Base-by-base conservation (phyloP, 2,113 vertebrate genomes). In the Gallinago paraguaiae region DNA sequence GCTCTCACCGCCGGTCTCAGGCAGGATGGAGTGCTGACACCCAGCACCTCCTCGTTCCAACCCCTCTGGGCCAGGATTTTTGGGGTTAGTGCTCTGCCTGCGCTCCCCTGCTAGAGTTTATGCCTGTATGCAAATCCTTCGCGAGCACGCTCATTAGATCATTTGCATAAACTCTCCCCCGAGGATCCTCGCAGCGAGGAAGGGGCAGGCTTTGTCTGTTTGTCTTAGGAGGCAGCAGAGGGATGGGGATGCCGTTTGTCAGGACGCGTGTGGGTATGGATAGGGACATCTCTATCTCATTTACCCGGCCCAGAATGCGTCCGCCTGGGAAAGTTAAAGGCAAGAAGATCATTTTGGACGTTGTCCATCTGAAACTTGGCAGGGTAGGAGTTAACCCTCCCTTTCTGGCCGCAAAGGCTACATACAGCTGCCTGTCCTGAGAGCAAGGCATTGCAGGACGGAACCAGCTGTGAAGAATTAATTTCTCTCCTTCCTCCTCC, bases 391-490 rank as follows among this genome's bases (percentile, higher is more conserved):
- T 95, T 96, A 95, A 97, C 11, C 41, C 65, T 97, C 86, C 74
- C 67, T 91, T 89, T 94, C 86, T 92, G 92, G 50, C 86, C 59
- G 69, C 77, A 79, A 94, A 72, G 50, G 63, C 90, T 93, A 91
- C 86, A 92, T 93, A 91, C 86, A 92, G 93, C 92, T 96, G 96
- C 88, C 81, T 94, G 92, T 82, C 81, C 77, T 92, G 67, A 91
- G 65, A 93, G 75, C 80, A 92, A 90, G 83, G 74, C 91, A 90
- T 28, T 96, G 80, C 90, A 94, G 83, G 96, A 95, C 90, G 84
- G 91, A 97, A 86, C 92, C 83, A 94, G 88, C 86, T 94, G 91
- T 69, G 86, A 76, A 79, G 83, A 96, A 92, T 92, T 94, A 84
- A 79, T 79, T 92, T 70, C 64, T 84, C 60, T 94, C 48, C 65